These are phyloP conservation scores for Gymnobelideus leadbeateri DNA, from an alignment of 2,113 vertebrate species.

Conservation along the genomic window DNA sequence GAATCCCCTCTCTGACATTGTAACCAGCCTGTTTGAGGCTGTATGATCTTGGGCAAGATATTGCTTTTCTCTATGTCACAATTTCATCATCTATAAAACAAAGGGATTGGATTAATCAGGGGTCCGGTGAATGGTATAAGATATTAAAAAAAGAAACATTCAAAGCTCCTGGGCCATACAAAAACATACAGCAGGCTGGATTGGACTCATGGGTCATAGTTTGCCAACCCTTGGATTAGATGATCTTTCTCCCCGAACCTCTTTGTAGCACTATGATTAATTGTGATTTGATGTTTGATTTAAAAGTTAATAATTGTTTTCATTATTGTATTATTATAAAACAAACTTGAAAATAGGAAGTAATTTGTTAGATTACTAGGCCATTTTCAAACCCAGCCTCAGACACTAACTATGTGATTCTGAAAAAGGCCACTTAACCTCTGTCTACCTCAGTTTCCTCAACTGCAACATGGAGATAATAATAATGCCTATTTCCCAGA, in stretches of 20 bases:
- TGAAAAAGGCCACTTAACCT: background rate
- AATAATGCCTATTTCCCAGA: background rate
- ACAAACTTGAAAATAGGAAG: background rate
- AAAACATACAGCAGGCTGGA: background rate
- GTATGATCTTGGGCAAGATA: background rate
- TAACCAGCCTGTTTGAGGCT: background rate
- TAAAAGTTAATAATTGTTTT: background rate
- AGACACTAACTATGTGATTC: background rate
- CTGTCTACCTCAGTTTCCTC: background rate
- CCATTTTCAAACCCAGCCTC: background rate
- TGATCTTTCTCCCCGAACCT: background rate
- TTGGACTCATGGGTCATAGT: background rate
- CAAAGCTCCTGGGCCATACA: background rate
- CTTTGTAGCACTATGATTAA: background rate
- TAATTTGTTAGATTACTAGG: background rate
- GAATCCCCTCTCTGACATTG: background rate
- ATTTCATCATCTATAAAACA: background rate
- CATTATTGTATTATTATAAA: background rate
- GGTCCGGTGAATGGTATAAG: background rate
- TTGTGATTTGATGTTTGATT: background rate
- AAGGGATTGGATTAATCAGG: background rate
- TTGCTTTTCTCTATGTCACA: background rate
- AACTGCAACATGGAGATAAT: background rate
- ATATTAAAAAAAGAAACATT: background rate
- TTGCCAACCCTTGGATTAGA: background rate